Percentiles rank a stretch among this genome's conserved stretches.
These are phyloP conservation scores for Thumatha senex DNA, from an alignment of 2,888 invertebrate species.

Conservation along the genomic window DNA sequence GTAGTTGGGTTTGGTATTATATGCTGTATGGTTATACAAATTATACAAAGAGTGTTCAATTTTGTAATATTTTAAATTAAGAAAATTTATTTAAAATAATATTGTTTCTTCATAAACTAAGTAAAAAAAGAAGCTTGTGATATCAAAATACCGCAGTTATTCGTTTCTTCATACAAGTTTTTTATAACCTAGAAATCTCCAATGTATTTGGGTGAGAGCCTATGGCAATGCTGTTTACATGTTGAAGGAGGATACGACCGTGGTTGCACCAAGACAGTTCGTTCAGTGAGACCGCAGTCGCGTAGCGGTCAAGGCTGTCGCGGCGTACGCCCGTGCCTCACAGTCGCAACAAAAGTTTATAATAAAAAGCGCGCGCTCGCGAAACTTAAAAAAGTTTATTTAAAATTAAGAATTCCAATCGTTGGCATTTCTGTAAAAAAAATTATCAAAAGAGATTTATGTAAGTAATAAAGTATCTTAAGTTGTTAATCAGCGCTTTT, in stretches of 20 bases:
- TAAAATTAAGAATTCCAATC: conserved; percentile 11
- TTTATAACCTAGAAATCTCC: conserved; percentile 37
- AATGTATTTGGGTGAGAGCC: conserved; percentile 38
- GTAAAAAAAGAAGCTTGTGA: too few species aligned
- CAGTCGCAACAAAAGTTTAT: conserved; percentile 49
- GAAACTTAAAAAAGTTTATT: conserved; percentile 53
- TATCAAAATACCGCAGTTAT: too few species aligned
- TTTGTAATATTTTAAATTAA: too few species aligned
- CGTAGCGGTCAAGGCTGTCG: conserved; percentile 76
- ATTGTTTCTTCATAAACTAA: too few species aligned
- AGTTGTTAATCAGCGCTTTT: conserved; percentile 60
- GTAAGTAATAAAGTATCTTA: conserved; percentile 19
- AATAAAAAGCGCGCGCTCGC: conserved; percentile 72
- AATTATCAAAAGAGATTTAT: conserved; percentile 21
- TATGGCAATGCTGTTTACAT: conserved; percentile 58
- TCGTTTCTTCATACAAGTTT: conserved; percentile 16
- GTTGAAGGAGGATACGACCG: conserved; percentile 56
- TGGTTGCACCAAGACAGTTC: conserved; percentile 52
- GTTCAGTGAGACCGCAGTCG: conserved; percentile 74
- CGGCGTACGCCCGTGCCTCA: conserved; percentile 53
- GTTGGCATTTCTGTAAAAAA: conserved; percentile 30
- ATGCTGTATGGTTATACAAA: too few species aligned
- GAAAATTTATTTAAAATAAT: too few species aligned
- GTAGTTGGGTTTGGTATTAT: too few species aligned
- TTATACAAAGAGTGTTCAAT: too few species aligned